phyloP scores from a whole-genome alignment of 2,797 vertebrate genomes.

The Microctenopoma stevenorrisi region DNA sequence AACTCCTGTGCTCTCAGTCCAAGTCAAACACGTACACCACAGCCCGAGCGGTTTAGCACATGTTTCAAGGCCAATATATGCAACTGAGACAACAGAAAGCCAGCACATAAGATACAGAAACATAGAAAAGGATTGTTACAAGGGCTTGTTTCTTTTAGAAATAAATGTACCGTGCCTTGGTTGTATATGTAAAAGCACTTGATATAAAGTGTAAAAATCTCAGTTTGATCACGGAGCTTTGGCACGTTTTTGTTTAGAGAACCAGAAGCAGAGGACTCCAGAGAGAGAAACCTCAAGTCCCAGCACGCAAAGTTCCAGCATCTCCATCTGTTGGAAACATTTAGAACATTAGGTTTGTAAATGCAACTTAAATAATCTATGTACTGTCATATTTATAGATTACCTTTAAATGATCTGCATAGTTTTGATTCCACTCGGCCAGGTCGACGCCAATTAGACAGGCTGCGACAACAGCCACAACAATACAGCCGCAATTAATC shows the following conservation, averaged over 20 bases:
- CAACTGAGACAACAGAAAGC: conserved; percentile 24
- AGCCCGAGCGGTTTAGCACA: conserved; percentile 10
- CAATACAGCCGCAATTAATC: conserved; percentile 69
- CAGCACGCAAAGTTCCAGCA: conserved; percentile 72
- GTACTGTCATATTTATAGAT: neutral
- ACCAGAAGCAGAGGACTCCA: conserved; percentile 69
- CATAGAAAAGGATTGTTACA: too few species aligned
- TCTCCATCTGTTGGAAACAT: conserved; percentile 70
- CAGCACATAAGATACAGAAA: conserved; percentile 4
- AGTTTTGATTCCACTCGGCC: fast-evolving
- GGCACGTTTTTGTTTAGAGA: conserved; percentile 44
- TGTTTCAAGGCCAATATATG: conserved; percentile 9
- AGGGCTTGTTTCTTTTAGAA: neutral
- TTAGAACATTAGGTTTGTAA: conserved; percentile 1
- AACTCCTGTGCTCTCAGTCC: conserved; percentile 28
- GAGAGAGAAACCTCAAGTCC: conserved; percentile 68
- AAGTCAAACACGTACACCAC: conserved; percentile 50
- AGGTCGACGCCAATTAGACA: conserved; percentile 73
- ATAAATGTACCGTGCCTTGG: neutral
- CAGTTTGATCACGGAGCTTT: conserved; percentile 32
- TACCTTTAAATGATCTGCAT: conserved; percentile 32
- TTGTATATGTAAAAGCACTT: neutral
- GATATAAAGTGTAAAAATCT: neutral
- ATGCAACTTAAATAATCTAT: neutral
- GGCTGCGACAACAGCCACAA: conserved; percentile 40